A percentile compares a stretch with the other conserved stretches of the same genome.
Evolutionary conservation across 2,797 vertebrate genomes (phyloP).

Genomic region (Rhinogobio ventralis): DNA sequence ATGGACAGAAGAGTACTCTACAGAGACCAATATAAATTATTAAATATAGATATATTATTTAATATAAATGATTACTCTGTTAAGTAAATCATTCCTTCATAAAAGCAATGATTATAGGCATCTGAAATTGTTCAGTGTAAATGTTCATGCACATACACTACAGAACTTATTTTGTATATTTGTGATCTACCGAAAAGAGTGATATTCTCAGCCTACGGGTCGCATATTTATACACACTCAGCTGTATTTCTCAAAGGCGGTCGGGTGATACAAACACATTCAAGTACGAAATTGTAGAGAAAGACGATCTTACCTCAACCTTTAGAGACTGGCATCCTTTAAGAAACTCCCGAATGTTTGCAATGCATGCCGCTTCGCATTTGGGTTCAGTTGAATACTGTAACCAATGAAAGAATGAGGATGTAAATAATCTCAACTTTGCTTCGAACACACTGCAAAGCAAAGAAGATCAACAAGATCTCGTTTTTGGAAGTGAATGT

Average conservation of each 20-base stretch:
- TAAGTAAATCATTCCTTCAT: background rate
- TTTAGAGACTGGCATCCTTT: slow-evolving; percentile 88
- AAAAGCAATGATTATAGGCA: background rate
- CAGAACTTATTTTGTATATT: background rate
- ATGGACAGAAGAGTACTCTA: background rate
- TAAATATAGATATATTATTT: background rate
- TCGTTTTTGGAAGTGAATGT: slow-evolving; percentile 13
- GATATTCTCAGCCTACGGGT: background rate
- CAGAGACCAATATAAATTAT: background rate
- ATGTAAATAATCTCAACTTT: slow-evolving; percentile 60
- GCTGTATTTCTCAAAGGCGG: background rate
- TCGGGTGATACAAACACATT: background rate
- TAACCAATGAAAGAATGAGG: slow-evolving; percentile 49
- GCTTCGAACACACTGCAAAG: background rate
- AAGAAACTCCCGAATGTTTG: slow-evolving; percentile 92
- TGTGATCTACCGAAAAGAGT: background rate
- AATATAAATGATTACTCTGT: background rate
- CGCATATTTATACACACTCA: background rate
- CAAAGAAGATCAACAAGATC: slow-evolving; percentile 22
- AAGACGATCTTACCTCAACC: slow-evolving; percentile 87
- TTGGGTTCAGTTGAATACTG: slow-evolving; percentile 91
- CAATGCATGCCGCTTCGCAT: slow-evolving; percentile 87
- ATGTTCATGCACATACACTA: background rate
- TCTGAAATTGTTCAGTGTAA: too few relatives aligned
- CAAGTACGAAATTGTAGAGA: background rate